Base-by-base conservation (phyloP, 2,888 invertebrate genomes). In the Andrena fulva region DNA sequence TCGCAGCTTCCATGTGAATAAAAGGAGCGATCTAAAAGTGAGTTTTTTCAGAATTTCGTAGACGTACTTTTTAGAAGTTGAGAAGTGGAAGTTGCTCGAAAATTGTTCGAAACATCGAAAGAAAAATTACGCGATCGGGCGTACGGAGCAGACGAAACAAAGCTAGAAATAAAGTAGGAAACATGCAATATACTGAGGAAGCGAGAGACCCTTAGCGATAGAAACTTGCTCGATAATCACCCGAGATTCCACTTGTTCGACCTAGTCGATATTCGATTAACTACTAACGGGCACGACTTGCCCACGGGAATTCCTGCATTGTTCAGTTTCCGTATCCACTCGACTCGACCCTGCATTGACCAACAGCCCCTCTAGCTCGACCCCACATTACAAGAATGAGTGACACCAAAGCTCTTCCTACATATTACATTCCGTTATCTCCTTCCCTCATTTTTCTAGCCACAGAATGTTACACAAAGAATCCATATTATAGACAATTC, bases 251-350 rank as follows among this genome's bases (percentile, higher is more conserved):
- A 68, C 79, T 84, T 64, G 77, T 60, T 76, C 81, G 81, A 69
- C 48, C 56, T 54, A 79, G 73, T 84, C 86, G 83, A 81, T 87
- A 77, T 87, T 87, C 85, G 84, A 88, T 88, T 84, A 88, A 81
- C 62, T 66, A 71, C 68, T 85, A 80, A 85, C 85, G 63, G 77
- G 52, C 60, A 62, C 69, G 80, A 73, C 54, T 68, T 48, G 76
- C 78, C 66, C 72, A 33, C 8, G 76, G 77, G 82, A 75, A 80
- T 85, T 77, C 69, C 71, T 31, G 60, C 68, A 86, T 84, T 79
- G 81, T 79, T 70, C 84, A 60, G 33, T 20, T 62, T 64, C 64
- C 50, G 68, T 82, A 52, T 69, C 70, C 31, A 29, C 50, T 10
- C 63, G 27, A 20, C 29, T 5, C 69, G 29, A 54, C 8, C 67